Evolutionary conservation across 1,140 invertebrate genomes (phyloP).

Genomic region (Thaumatotibia leucotreta): DNA sequence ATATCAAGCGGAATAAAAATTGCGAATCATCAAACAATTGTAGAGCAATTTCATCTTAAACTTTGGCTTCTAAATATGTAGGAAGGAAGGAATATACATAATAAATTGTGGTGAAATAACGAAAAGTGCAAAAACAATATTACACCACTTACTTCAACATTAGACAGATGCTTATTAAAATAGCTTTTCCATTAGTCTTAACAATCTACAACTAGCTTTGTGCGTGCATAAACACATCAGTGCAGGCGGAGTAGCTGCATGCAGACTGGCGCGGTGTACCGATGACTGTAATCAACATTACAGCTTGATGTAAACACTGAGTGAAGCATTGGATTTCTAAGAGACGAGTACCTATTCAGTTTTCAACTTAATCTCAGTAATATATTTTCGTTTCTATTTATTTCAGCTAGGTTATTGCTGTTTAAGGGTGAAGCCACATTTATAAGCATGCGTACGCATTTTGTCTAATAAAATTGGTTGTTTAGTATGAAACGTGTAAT

Average conservation of each 20-base stretch:
- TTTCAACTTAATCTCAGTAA: slow-evolving; percentile 31
- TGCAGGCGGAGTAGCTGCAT: slow-evolving; percentile 30
- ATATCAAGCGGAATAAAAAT: too few relatives aligned
- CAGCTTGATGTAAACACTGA: slow-evolving; percentile 54
- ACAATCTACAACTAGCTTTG: slow-evolving; percentile 31
- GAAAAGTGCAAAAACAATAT: neutral
- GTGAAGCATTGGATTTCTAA: slow-evolving; percentile 54
- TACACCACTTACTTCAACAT: slow-evolving; percentile 3
- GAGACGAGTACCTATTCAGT: too few relatives aligned
- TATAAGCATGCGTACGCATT: too few relatives aligned
- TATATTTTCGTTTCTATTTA: slow-evolving; percentile 17
- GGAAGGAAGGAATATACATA: neutral
- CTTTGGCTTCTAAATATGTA: neutral
- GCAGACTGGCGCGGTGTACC: slow-evolving; percentile 40
- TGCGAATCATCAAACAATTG: too few relatives aligned
- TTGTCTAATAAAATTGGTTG: too few relatives aligned
- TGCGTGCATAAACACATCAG: slow-evolving; percentile 56
- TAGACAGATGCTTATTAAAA: slow-evolving; percentile 7
- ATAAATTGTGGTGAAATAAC: neutral
- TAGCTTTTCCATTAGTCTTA: slow-evolving; percentile 14
- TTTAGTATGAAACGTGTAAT: too few relatives aligned
- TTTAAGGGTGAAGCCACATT: too few relatives aligned
- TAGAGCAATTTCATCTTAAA: too few relatives aligned
- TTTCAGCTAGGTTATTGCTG: too few relatives aligned
- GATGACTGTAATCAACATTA: slow-evolving; percentile 64